phyloP scores from a whole-genome alignment of 1,140 invertebrate genomes.

The Berghia stephanieae region DNA sequence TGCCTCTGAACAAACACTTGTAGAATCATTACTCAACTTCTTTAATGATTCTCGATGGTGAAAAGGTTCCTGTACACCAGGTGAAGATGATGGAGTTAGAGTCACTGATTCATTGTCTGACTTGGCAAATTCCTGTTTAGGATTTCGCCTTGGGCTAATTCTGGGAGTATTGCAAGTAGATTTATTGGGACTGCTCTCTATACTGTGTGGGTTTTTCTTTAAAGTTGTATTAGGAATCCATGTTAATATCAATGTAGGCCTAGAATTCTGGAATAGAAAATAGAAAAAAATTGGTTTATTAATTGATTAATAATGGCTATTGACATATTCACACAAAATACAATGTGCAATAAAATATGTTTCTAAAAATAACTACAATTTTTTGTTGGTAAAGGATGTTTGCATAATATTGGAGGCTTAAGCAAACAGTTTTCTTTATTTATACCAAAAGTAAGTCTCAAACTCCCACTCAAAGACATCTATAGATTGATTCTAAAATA shows the following conservation, averaged over 20 bases:
- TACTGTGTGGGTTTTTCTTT: slow-evolving; percentile 83
- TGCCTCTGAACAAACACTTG: slow-evolving; percentile 50
- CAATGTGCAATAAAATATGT: not conserved
- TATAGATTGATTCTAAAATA: no score
- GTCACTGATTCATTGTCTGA: slow-evolving; percentile 37
- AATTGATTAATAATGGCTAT: no score
- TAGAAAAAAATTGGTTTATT: slow-evolving; percentile 8
- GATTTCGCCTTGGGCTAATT: slow-evolving; percentile 56
- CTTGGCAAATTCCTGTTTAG: slow-evolving; percentile 58
- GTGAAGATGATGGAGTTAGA: slow-evolving; percentile 44
- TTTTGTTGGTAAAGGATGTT: no score
- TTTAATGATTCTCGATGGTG: no score
- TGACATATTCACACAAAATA: not conserved
- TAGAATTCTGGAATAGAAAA: slow-evolving; percentile 58
- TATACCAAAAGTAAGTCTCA: no score
- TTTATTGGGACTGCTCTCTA: slow-evolving; percentile 72
- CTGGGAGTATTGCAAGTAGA: slow-evolving; percentile 48
- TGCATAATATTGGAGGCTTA: no score
- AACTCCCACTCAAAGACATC: no score
- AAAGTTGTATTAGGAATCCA: slow-evolving; percentile 93
- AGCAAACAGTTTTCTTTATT: no score
- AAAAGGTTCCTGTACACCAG: slow-evolving; percentile 15
- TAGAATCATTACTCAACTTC: slow-evolving; percentile 51
- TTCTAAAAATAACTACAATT: not conserved
- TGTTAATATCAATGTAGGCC: slow-evolving; percentile 85